A percentile compares a stretch with the other conserved stretches of the same genome.
Conservation (phyloP, 2,888 invertebrate species). For the Hydriomena furcata region DNA sequence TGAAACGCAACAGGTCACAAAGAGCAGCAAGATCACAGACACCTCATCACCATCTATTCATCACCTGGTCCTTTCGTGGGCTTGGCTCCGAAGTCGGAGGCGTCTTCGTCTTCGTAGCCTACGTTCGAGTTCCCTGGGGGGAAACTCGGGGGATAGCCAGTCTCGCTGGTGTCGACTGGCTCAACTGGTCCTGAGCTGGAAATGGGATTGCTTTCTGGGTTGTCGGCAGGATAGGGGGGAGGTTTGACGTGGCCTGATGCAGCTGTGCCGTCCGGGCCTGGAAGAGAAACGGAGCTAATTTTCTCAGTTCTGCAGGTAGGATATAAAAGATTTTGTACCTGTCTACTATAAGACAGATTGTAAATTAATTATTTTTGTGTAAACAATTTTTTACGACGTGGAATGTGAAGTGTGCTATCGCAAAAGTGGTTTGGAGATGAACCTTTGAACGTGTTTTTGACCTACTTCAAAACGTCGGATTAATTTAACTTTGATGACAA, state of each 20-base stretch:
- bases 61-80: conserved; percentile 79
- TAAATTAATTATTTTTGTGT: no score
- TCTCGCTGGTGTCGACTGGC: conserved; percentile 35
- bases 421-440: no score
- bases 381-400: no score
- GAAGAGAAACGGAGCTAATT: conserved; percentile 29
- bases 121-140: conserved; percentile 41
- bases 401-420: no score
- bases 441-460: no score
- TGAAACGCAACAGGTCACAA: conserved; percentile 25
- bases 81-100: conserved; percentile 59
- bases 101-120: conserved; percentile 64
- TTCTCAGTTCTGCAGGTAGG: not conserved
- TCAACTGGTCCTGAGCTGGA: conserved; percentile 37
- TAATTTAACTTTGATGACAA: no score
- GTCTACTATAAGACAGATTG: no score
- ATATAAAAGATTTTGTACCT: no score
- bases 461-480: no score
- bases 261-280: conserved; percentile 80
- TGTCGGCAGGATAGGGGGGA: conserved; percentile 68
- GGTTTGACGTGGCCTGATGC: conserved; percentile 84
- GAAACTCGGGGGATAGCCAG: conserved; percentile 32
- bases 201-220: conserved; percentile 41
- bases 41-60: conserved; percentile 70
- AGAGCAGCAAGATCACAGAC: conserved; percentile 69